phyloP scores from a whole-genome alignment of 1,140 invertebrate species.

The Brachionus manjavacas region DNA sequence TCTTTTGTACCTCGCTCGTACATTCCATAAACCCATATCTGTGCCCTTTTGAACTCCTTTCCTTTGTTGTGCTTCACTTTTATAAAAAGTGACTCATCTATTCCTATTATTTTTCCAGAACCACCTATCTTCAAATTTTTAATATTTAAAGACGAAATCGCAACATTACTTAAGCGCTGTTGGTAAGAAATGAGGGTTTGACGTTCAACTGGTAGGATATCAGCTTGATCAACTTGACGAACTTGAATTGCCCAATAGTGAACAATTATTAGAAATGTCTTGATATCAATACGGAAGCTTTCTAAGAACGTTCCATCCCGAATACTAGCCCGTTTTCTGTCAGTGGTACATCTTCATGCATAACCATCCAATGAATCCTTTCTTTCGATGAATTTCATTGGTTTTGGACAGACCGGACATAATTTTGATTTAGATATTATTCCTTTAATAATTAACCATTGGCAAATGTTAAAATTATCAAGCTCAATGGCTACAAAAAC shows the following conservation, averaged over 20 bases:
- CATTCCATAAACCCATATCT: conserved; percentile 12
- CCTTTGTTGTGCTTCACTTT: no score
- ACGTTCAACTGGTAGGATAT: background rate
- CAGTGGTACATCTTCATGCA: background rate
- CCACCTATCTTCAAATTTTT: background rate
- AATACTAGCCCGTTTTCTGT: background rate
- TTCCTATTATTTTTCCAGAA: background rate
- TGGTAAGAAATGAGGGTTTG: background rate
- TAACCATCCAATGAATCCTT: background rate
- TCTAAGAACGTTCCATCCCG: background rate
- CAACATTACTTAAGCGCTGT: background rate
- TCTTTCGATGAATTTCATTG: background rate
- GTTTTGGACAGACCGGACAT: background rate
- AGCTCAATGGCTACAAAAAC: background rate
- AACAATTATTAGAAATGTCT: background rate
- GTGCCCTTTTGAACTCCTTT: background rate
- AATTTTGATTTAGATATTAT: background rate
- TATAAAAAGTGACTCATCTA: background rate
- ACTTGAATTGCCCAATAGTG: background rate
- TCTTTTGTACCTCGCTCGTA: background rate
- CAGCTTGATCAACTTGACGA: background rate
- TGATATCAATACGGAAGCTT: background rate
- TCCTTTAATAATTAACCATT: background rate
- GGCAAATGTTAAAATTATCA: background rate
- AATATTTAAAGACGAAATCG: background rate